Evolutionary conservation across 2,888 invertebrate species (phyloP), one percentile per base, ranked within the genome.

Genomic region (Lamellibrachia columna): DNA sequence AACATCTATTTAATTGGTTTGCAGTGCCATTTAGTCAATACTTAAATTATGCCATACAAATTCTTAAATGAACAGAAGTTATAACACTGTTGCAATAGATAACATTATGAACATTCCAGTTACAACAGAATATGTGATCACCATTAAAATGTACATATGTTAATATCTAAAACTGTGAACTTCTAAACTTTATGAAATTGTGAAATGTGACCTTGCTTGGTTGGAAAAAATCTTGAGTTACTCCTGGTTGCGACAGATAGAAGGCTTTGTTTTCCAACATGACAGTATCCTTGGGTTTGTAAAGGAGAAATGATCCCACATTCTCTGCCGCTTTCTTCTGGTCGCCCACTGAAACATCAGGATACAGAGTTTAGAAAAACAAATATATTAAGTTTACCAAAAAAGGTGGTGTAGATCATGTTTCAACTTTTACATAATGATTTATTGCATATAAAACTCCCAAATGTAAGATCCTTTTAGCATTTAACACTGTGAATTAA

Each of bases 201-300:
- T 11, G 75, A 75, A 58, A 8, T 6, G 75, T 92, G 7, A 94
- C 94, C 91, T 93, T 53, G 91, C 93, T 92, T 55, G 93, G 93
- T 4, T 90, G 53, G 90, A 94, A 94, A n/a, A 91, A 58, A 22
- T 91, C 92, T 52, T 93, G 91, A n/a, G 90, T 92, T 40, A 93
- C 93, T 9, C 91, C 92, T 28, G 90, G 52, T 58, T 93, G 53
- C 11, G 58, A 53, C 40, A 90, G 28, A 92, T 94, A 94, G 92
- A 91, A 94, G 7, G 9, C 92, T 53, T 93, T 93, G 93, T 94
- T 94, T n/a, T 90, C 90, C 52, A 90, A 53, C 93, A 94, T 94
- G 55, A 90, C 58, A 55, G 93, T 91, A 91, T 94, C 92, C 2
- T 28, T 90, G 11, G 94, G 94, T 6, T 93, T 90, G 75, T 92